phyloP scores from a whole-genome alignment of 64 coral and sea anemone genomes.

The Dendronephthya gigantea region DNA sequence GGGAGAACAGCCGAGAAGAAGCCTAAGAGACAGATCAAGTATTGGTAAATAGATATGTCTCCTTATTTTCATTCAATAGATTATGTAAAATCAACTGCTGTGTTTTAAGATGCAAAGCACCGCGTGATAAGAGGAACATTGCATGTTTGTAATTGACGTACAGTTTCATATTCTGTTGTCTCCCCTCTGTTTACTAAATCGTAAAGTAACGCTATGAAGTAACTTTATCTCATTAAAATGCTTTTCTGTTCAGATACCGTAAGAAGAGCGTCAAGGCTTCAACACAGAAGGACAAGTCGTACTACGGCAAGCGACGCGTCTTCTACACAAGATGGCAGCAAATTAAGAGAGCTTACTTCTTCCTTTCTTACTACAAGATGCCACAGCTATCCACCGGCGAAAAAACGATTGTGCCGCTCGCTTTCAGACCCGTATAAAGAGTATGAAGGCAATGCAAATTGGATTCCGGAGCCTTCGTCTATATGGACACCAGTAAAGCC shows the following conservation, averaged over 20 bases:
- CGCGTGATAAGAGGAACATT: background rate
- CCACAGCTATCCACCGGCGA: background rate
- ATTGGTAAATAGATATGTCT: background rate
- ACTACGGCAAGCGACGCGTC: background rate
- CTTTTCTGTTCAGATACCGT: background rate
- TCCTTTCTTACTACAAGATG: background rate
- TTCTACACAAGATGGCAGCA: background rate
- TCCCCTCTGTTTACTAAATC: background rate
- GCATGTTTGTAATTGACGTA: background rate
- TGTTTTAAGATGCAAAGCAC: background rate
- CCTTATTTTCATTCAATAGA: background rate
- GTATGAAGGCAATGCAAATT: background rate
- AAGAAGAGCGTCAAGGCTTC: background rate
- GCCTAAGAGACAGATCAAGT: background rate
- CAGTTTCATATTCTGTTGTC: background rate
- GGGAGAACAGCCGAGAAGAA: background rate
- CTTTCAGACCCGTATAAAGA: slow-evolving; percentile 6
- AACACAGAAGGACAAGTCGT: background rate
- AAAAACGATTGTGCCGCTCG: slow-evolving; percentile 3
- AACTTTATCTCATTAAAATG: background rate
- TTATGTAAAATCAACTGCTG: background rate
- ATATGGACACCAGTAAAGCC: slow-evolving; percentile 9
- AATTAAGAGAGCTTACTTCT: background rate
- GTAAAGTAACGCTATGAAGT: background rate
- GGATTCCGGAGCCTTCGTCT: background rate